These are phyloP conservation scores for Plumapathes pennacea DNA, from an alignment of 92 coral and sea anemone genomes.

Conservation along the genomic window DNA sequence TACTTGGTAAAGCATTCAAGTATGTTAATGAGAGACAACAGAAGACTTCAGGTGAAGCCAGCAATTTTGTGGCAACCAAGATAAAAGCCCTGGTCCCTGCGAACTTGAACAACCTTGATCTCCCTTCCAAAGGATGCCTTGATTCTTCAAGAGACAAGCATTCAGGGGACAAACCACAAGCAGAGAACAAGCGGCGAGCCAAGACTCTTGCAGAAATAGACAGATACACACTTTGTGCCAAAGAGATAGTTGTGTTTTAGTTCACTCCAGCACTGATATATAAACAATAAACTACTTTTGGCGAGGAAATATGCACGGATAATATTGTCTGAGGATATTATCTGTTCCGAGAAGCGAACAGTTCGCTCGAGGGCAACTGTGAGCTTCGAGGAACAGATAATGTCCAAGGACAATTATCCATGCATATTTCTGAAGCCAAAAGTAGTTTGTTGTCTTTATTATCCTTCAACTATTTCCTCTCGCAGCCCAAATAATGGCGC, in stretches of 20 bases:
- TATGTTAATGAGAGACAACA: conserved; percentile 75
- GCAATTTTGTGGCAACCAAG: conserved; percentile 8
- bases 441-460: no score
- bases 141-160: conserved; percentile 6
- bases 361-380: no score
- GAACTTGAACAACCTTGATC: conserved; percentile 29
- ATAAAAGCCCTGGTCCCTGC: conserved; percentile 29
- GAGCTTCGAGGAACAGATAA: no score
- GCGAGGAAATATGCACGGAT: no score
- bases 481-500: no score
- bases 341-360: no score
- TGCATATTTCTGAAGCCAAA: no score
- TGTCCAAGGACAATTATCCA: no score
- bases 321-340: no score
- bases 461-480: no score
- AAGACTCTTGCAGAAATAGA: conserved; percentile 90
- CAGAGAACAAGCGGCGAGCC: conserved; percentile 37
- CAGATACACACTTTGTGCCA: conserved; percentile 92
- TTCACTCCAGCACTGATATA: no score
- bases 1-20: conserved; percentile 87
- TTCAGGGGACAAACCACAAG: conserved; percentile 8
- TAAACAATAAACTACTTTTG: no score
- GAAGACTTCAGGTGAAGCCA: conserved; percentile 15
- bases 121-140: conserved; percentile 14
- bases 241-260: conserved; percentile 82